Evolutionary conservation across 2,888 invertebrate species (phyloP), one percentile per base, ranked within the genome.

Genomic region (Beris morrisii): DNA sequence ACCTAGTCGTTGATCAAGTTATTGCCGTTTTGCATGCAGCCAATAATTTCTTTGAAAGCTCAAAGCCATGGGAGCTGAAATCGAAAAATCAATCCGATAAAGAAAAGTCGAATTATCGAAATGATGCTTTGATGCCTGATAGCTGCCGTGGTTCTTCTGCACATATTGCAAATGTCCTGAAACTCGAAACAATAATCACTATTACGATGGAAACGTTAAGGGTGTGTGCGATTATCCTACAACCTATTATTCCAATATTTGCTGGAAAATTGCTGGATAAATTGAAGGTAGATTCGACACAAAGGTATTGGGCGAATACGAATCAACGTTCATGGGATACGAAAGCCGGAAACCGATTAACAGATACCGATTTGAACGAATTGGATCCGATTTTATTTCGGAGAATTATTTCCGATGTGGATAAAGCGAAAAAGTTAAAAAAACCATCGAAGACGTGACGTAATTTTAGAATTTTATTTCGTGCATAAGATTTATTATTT

Each of bases 31-130:
- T 97, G 11, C 90, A 91, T 74, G 81, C 86, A 32, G 88, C 92
- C 15, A 98, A 99, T 82, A 82, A 87, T 68, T 93, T 96, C 84
- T 89, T 98, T 74, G 92, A 97, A 75, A 82, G 87, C 4, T 85
- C 88, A 72, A 89, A 91, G 77, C 97, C 97, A 0, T 99, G 98
- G 98, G 86, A 89, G 71, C 83, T 97, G 67, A 86, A 84, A 64
- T 91, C 13, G 22, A 53, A 92, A 74, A 55, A 54, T 5, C 65
- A 69, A 61, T 1, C 43, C 43, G 22, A 15, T 38, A 56, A 38
- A 12, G 28, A 53, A 2, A 53, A 5, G 15, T 7, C 9, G 9
- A 9, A 5, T 5, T 5, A 38, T 38, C 5, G 5, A 3, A 9
- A 5, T 5, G 38, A 38, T 38, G 4, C 38, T 38, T 1, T 9